phyloP scores from a whole-genome alignment of 2,888 invertebrate genomes.

The Agrotis ipsilon region DNA sequence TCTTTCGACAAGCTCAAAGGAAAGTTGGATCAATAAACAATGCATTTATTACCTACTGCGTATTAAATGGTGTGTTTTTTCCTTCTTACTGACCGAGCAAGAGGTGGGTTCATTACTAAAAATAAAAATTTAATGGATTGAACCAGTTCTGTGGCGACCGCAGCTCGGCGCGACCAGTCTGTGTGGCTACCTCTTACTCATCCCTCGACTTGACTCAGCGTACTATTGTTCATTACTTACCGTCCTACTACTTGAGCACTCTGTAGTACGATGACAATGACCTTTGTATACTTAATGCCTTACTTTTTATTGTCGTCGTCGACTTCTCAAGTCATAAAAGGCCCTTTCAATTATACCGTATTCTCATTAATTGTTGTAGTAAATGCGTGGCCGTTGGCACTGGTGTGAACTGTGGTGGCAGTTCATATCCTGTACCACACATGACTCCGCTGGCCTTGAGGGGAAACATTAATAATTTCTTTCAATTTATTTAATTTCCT shows the following conservation, averaged over 20 bases:
- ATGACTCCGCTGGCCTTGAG: constrained; percentile 2
- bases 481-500: constrained; percentile 32
- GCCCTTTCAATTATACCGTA: constrained; percentile 30
- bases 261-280: constrained; percentile 45
- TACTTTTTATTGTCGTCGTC: constrained; percentile 31
- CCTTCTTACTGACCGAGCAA: constrained; percentile 51
- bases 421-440: constrained; percentile 25
- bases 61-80: constrained; percentile 53
- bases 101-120: constrained; percentile 71
- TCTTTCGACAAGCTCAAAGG: constrained; percentile 45
- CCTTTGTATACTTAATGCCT: constrained; percentile 36
- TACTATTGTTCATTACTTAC: constrained; percentile 61
- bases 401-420: background rate
- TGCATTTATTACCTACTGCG: constrained; percentile 54
- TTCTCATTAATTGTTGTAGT: constrained; percentile 30
- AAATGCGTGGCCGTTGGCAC: constrained; percentile 17
- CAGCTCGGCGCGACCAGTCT: constrained; percentile 63
- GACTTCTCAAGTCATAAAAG: constrained; percentile 24
- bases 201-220: constrained; percentile 54
- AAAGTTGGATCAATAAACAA: constrained; percentile 64
- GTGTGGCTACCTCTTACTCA: constrained; percentile 63
- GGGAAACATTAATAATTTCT: constrained; percentile 22
- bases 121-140: constrained; percentile 78
- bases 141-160: constrained; percentile 75
- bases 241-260: constrained; percentile 20